Conservation (phyloP, 1,140 invertebrate species). For the Portunus trituberculatus region DNA sequence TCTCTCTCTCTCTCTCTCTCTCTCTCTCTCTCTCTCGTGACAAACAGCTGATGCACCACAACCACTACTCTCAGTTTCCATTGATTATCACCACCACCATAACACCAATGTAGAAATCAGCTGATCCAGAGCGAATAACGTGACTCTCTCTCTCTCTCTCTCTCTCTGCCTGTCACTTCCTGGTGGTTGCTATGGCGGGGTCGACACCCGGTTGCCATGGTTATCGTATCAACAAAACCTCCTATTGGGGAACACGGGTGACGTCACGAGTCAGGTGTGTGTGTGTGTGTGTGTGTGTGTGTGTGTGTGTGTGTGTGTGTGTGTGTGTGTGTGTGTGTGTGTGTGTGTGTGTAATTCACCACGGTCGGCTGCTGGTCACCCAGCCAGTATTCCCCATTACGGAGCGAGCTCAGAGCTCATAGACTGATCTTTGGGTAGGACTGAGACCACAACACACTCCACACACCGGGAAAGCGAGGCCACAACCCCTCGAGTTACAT, state of each 20-base stretch:
- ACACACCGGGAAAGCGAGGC: too few relatives aligned
- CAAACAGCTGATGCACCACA: neutral
- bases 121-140: neutral
- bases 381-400: too few relatives aligned
- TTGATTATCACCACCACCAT: neutral
- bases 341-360: too few relatives aligned
- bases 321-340: too few relatives aligned
- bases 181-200: constrained; percentile 3
- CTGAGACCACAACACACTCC: too few relatives aligned
- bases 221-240: neutral
- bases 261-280: neutral
- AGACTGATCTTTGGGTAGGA: too few relatives aligned
- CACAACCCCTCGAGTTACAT: too few relatives aligned
- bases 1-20: neutral
- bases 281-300: constrained; percentile 13
- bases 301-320: too few relatives aligned
- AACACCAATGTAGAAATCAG: neutral
- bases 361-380: too few relatives aligned
- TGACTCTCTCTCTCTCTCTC: neutral
- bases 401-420: too few relatives aligned
- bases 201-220: neutral
- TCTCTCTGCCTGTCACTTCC: neutral
- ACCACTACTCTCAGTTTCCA: neutral
- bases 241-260: neutral
- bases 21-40: neutral